phyloP scores from a whole-genome alignment of 37 sponge, comb jelly and placozoan species.

The Hexactinellida sp. region DNA sequence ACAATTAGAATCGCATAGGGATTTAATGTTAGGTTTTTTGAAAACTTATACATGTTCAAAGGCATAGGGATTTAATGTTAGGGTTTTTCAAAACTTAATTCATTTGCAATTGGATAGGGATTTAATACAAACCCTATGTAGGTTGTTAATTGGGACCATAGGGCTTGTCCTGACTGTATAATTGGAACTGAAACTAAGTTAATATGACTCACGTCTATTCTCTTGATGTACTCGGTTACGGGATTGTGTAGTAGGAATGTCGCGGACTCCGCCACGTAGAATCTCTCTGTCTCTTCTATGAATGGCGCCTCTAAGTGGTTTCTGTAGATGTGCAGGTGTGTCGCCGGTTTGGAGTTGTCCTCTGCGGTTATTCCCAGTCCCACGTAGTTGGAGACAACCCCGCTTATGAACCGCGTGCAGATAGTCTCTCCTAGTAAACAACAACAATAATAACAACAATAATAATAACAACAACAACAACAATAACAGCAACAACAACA shows the following conservation, averaged over 20 bases:
- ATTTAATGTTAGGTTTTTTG: no score
- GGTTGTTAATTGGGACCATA: no score
- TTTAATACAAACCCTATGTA: no score
- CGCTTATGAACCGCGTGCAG: conserved; percentile 86
- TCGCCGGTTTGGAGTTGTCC: conserved; percentile 35
- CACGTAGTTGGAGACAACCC: conserved; percentile 77
- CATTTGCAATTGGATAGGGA: no score
- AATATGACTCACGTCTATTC: conserved; percentile 18
- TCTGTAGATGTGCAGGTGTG: conserved; percentile 59
- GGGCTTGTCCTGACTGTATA: no score
- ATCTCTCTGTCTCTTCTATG: conserved; percentile 70
- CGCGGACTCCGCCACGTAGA: conserved; percentile 71
- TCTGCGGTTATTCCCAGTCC: conserved; percentile 62
- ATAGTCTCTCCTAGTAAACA: conserved; percentile 92
- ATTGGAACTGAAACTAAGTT: no score
- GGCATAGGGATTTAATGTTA: no score
- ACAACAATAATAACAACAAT: conserved; percentile 51
- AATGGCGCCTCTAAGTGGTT: conserved; percentile 69
- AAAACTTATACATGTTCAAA: no score
- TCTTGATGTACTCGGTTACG: conserved; percentile 91
- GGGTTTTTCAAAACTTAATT: no score
- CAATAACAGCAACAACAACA: neutral
- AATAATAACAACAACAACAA: neutral
- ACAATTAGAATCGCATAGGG: no score
- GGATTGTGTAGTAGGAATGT: conserved; percentile 78